Evolutionary conservation across 1,140 invertebrate genomes (phyloP), one percentile per base, ranked within the genome.

Genomic region (Diorhabda carinulata): DNA sequence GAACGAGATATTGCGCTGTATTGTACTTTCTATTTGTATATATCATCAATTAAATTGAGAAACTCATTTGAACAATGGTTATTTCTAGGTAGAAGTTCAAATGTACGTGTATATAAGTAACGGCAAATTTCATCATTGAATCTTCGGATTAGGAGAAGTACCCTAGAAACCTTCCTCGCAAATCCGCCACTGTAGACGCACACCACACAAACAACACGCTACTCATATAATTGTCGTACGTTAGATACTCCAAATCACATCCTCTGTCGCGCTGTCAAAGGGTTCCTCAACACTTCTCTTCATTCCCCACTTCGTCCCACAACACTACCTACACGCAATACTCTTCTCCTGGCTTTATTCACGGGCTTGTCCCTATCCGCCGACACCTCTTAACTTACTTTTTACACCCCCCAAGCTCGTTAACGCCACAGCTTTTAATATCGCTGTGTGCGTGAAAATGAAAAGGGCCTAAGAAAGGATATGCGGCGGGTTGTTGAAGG

Each of bases 181-280:
- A 25, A 25, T 25, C 25, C 63, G 43, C 69, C 62, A 66, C 67
- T 68, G 66, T 67, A 68, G 64, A 69, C 64, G 45, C 52, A 65
- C 64, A 25, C 25, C 25, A 64, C 63, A 64, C 60, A 62, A 6
- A 52, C 47, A 52, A 52, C 64, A 65, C 64, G 64, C 64, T 57
- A 65, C 72, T 66, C 69, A 65, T 69, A 73, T 73, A 73, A 73
- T 73, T 73, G 72, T 73, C 66, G 65, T 66, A 70, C 69, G 72
- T 73, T 73, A 73, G 69, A 70, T 67, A 73, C 72, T 73, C 68
- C 45, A 73, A 73, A 73, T 73, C 72, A 73, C 72, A 70, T 73
- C 69, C 67, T 65, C 64, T 43, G 66, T 40, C 47, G 25, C 66
- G 66, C 66, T 68, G 58, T 68, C 66, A 68, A 68, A 68, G 66